phyloP scores from a whole-genome alignment of 2,797 vertebrate species.

The Gymnocypris eckloni region DNA sequence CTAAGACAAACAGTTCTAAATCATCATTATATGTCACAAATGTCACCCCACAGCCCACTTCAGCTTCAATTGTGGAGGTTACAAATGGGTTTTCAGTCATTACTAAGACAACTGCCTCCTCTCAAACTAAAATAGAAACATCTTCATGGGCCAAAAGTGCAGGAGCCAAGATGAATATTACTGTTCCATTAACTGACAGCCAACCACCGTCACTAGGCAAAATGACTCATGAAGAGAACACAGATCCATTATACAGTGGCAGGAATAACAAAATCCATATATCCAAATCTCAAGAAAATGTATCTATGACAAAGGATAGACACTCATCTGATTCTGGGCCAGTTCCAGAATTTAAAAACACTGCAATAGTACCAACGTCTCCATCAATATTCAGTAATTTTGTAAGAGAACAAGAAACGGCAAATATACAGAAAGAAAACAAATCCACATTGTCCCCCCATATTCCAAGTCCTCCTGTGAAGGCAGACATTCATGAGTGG shows the following conservation, averaged over 20 bases:
- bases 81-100: constrained; percentile 34
- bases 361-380: constrained; percentile 50
- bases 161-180: constrained; percentile 60
- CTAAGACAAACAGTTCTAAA: constrained; percentile 68
- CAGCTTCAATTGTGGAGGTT: constrained; percentile 33
- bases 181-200: constrained; percentile 67
- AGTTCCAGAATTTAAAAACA: constrained; percentile 45
- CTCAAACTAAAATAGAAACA: constrained; percentile 65
- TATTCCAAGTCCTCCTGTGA: constrained; percentile 5
- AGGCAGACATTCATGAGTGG: constrained; percentile 51
- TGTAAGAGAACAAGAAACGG: constrained; percentile 47
- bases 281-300: constrained; percentile 53
- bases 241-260: constrained; percentile 57
- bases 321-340: constrained; percentile 46
- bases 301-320: constrained; percentile 50
- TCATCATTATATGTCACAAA: constrained; percentile 41
- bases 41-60: constrained; percentile 49
- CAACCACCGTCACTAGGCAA: constrained; percentile 69
- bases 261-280: constrained; percentile 45
- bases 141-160: constrained; percentile 46
- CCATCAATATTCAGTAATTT: constrained; percentile 57
- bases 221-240: constrained; percentile 68
- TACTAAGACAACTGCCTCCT: constrained; percentile 53
- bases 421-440: constrained; percentile 47
- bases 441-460: constrained; percentile 43